Evolutionary conservation across 2,113 vertebrate species (phyloP), one percentile per base, ranked within the genome.

Genomic region (Tetrax tetrax): DNA sequence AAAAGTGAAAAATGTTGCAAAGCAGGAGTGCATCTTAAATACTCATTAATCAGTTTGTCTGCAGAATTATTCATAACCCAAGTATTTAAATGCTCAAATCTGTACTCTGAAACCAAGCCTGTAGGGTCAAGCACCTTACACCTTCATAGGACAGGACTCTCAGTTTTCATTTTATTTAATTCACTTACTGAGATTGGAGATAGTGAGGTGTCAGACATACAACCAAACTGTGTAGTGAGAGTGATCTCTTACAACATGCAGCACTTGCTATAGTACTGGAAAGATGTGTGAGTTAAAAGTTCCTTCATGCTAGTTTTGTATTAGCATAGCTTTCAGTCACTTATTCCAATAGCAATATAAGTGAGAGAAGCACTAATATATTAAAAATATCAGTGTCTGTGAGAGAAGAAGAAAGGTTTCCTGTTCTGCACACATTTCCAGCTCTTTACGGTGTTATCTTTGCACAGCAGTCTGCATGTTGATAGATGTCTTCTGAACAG

Each of bases 11-110:
- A 63, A 37, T 51, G 21, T 33, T 70, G 25, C 78, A 69, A 74
- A 68, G 53, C 71, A 82, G 43, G 68, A 51, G 31, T 24, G 23
- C 33, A 53, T 76, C 60, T 89, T 78, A 85, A 82, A 64, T 56
- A 53, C 21, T 84, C 0, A 0, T 91, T 0, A 0, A n/a, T 82
- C 43, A 22, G 14, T 68, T 92, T 90, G 33, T 65, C 63, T 83
- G 69, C 37, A 76, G 65, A 87, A 87, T 79, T 89, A 85, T 68
- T 83, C 33, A 64, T 91, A 82, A 82, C 17, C 15, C 18, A 28
- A 56, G 7, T 66, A 43, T 75, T 89, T 84, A 66, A 91, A 78
- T 79, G 43, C 48, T 79, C 23, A 76, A 3, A 63, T 76, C 21
- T 33, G n/a, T 93, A 63, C 25, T 25, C 54, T 56, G 56, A 78